Base-by-base conservation (phyloP, 2,888 invertebrate genomes). In the Phengaris arion region DNA sequence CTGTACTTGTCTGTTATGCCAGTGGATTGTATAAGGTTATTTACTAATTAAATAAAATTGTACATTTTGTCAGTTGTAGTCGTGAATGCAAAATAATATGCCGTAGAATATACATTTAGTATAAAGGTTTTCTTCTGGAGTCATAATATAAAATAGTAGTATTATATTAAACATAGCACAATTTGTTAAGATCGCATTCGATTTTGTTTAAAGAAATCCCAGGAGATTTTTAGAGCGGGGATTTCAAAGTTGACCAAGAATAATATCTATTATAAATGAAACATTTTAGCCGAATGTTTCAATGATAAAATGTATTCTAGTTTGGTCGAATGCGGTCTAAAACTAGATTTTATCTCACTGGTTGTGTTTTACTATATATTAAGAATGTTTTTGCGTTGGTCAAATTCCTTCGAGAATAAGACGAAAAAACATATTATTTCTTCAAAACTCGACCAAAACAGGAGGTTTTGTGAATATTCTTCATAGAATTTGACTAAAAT, bases 81-180 rank as follows among this genome's bases (percentile, higher is more conserved):
- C 52, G 9, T 52, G 6, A 48, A 52, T 35, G 35, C 35, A 35
- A 35, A 35, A 35, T 35, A 35, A 35, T 52, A 52, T 52, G 12
- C 2, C 52, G 12, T 52, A 52, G 52, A 52, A 52, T 12, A 52
- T 52, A 52, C 52, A 52, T 13, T 45, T 64, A 64, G 13, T 59
- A 12, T 13, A 64, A 45, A 35, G 64, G 64, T 64, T 64, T 64
- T 64, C 64, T 64, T 45, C 22, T 59, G 6, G 12, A 45, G 12
- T 13, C 64, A 22, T 59, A 64, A 70, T 70, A 15, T 70, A 70
- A 48, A 72, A 72, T 70, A 70, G 52, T 70, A 70, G 15, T 70
- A 70, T 69, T 70, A 69, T 48, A 69, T 69, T 69, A n/a, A 48
- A 72, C 54, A 54, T 51, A 72, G 72, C 72, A 72, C 72, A 72